Evolutionary conservation across 2,888 invertebrate genomes (phyloP).

Genomic region (Acanthococcus lagerstroemiae): DNA sequence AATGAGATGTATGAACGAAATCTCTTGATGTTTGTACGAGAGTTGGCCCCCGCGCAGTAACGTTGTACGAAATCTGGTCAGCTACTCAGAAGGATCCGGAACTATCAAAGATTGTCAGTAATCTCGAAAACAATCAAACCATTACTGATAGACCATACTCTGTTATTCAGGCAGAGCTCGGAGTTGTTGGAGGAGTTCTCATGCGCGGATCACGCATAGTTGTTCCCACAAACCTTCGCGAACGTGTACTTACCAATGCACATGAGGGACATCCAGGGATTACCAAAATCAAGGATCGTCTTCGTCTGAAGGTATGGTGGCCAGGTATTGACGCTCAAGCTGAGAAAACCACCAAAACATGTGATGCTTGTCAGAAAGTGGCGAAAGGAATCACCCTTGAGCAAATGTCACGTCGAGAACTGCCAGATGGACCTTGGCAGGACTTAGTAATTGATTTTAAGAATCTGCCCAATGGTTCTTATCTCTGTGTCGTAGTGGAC

Average conservation of each 20-base stretch:
- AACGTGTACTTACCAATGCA: background rate
- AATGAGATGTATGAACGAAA: background rate
- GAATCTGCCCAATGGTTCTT: background rate
- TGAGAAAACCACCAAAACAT: background rate
- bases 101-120: background rate
- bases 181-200: background rate
- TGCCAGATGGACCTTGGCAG: constrained; percentile 8
- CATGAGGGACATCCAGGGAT: constrained; percentile 30
- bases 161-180: background rate
- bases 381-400: background rate
- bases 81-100: background rate
- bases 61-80: background rate
- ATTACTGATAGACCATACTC: background rate
- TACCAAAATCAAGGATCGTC: constrained; percentile 15
- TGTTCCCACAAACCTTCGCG: background rate
- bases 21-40: background rate
- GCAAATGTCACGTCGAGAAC: background rate
- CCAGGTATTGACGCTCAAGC: constrained; percentile 4
- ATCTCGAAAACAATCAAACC: background rate
- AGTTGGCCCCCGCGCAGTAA: background rate
- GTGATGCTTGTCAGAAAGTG: constrained; percentile 25
- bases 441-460: constrained; percentile 11
- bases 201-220: background rate
- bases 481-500: background rate
- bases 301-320: constrained; percentile 29